These are phyloP conservation scores for Clostera curtula DNA, from an alignment of 2,888 invertebrate genomes.

Conservation along the genomic window DNA sequence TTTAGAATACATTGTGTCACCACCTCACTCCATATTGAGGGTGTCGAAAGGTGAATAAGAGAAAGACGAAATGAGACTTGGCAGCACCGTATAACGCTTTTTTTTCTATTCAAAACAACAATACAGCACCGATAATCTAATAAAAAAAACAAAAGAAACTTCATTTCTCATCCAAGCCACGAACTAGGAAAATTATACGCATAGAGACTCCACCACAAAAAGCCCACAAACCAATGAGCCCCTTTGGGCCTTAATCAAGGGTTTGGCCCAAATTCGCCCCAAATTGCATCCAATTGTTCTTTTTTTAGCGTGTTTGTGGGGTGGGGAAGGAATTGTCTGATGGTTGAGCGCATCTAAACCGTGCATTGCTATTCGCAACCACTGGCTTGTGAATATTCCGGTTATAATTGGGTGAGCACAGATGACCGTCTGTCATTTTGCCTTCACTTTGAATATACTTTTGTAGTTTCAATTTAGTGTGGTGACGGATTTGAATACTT, in stretches of 20 bases:
- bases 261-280: conserved; percentile 67
- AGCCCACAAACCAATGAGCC: conserved; percentile 61
- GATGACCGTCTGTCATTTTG: conserved; percentile 38
- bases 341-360: conserved; percentile 45
- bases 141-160: conserved; percentile 31
- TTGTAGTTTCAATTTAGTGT: conserved; percentile 5
- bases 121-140: conserved; percentile 11
- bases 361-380: conserved; percentile 50
- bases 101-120: conserved; percentile 3
- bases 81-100: too few relatives aligned
- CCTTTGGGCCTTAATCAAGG: conserved; percentile 60
- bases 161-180: conserved; percentile 41
- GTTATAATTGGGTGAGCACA: conserved; percentile 41
- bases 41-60: too few relatives aligned
- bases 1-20: too few relatives aligned
- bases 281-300: conserved; percentile 75
- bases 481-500: conserved; percentile 1
- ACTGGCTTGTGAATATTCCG: conserved; percentile 51
- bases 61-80: too few relatives aligned
- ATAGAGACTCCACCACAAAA: conserved; percentile 42
- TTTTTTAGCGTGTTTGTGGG: conserved; percentile 58
- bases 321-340: conserved; percentile 50
- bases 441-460: conserved; percentile 25
- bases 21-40: too few relatives aligned
- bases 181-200: conserved; percentile 47